Percentiles rank a stretch among this genome's conserved stretches.
These are phyloP conservation scores for Microctonus brassicae DNA, from an alignment of 2,888 invertebrate genomes.

Conservation along the genomic window DNA sequence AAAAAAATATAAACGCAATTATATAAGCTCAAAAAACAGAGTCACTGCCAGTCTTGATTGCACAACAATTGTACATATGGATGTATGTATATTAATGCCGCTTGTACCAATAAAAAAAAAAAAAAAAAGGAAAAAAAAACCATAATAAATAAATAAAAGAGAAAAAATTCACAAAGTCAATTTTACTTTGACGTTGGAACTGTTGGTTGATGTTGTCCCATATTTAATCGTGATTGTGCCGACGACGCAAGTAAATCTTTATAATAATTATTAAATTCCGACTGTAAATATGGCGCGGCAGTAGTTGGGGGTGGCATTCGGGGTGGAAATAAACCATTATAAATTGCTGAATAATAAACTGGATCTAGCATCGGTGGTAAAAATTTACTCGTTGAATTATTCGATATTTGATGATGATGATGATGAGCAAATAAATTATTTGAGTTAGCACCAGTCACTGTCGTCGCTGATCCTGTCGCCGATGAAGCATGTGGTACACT, in stretches of 20 bases:
- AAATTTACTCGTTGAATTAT: conserved; percentile 66
- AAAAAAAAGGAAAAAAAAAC: neutral
- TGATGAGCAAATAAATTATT: neutral
- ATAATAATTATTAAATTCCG: conserved; percentile 71
- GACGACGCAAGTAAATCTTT: conserved; percentile 72
- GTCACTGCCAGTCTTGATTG: conserved; percentile 11
- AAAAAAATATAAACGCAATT: neutral
- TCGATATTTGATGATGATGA: conserved; percentile 55
- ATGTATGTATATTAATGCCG: neutral
- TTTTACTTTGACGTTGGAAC: conserved; percentile 25
- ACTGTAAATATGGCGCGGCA: conserved; percentile 62
- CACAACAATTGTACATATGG: neutral
- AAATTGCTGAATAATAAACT: conserved; percentile 71
- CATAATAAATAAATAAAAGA: too few species aligned
- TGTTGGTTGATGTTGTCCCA: conserved; percentile 55
- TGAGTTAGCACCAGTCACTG: conserved; percentile 35
- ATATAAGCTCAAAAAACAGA: neutral
- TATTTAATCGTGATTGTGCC: conserved; percentile 68
- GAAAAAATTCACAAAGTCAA: neutral
- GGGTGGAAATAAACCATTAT: conserved; percentile 68
- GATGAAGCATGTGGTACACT: conserved; percentile 48
- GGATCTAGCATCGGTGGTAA: conserved; percentile 68
- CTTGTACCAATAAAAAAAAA: neutral
- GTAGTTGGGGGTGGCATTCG: conserved; percentile 57
- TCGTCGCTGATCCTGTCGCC: conserved; percentile 23